Base-by-base conservation (phyloP, 1,140 invertebrate genomes). In the Euwallacea fornicatus region DNA sequence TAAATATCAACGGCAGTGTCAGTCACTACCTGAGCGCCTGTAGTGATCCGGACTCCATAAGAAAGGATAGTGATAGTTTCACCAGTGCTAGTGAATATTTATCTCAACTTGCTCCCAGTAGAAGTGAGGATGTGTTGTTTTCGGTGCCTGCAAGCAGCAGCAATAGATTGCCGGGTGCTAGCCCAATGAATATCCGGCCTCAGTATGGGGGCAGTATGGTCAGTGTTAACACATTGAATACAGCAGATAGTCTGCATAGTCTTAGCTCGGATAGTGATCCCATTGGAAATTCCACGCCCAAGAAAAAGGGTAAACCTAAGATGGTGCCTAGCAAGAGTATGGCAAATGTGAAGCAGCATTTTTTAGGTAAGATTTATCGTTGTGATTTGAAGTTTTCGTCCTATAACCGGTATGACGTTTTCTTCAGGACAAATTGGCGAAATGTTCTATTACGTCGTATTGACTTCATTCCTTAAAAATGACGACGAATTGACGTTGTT, bases 51-150 rank as follows among this genome's bases (percentile, higher is more conserved):
- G 87, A 85, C 46, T 83, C 85, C 0, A 50, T 50, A 50, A 82
- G 88, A 42, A 89, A 89, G 78, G 86, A 86, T 68, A 88, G 87
- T 75, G 87, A 85, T 1, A 88, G 88, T 42, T 82, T 82, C 66
- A 83, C 80, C 68, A 85, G 84, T 75, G 85, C 44, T 81, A 83
- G 66, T 82, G 89, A 41, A 79, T 92, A 46, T 62, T 69, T 66
- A 7, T 68, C 64, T 7, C 71, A 72, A 43, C 58, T 72, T 11
- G 88, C 90, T 0, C 90, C 91, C 0, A 93, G 91, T 0, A 85
- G 89, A 42, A 93, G 91, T 69, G 91, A 93, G 78, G 91, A 94
- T 74, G 91, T 88, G 0, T 76, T 93, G 15, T 86, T 89, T 2
- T 78, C 86, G 2, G 85, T 85, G 66, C 84, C 85, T 0, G 83